Evolutionary conservation across 2,888 invertebrate species (phyloP), one percentile per base, ranked within the genome.

Genomic region (Heliconius hortense): DNA sequence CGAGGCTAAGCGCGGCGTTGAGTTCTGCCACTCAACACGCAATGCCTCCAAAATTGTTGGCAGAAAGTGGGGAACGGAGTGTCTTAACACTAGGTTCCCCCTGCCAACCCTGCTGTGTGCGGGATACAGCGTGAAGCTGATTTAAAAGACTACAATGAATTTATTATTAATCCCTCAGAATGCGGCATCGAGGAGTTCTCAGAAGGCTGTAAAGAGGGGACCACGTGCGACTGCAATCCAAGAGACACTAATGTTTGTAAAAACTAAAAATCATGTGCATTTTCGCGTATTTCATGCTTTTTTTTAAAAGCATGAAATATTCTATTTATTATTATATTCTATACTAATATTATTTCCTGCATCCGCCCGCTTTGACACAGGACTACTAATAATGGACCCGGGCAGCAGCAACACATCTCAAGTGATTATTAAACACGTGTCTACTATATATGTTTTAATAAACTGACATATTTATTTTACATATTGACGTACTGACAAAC

Each of bases 321-420:
- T 31, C 5, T 28, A n/a, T 2, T 4, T 24, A 13, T 60, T 15
- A 24, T n/a, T 13, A 60, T 60, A 28, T 28, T 60, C 26, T 26
- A 62, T 62, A 15, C 7, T 39, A n/a, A 56, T 59, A 13, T 26
- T 59, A 56, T 59, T 67, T 73, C 68, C n/a, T n/a, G n/a, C n/a
- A n/a, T n/a, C 89, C 96, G 96, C 95, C 28, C 94, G 95, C 76
- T 96, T 95, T 82, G 95, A 95, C 85, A 95, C 95, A 81, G 95
- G 91, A 82, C 88, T 95, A 80, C 94, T 95, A 82, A 87, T 95
- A 75, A 85, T 92, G 80, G 94, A 95, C 82, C 90, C 94, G 83
- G 87, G 90, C 7, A 90, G 88, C 79, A 81, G 86, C 43, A 89
- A 92, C 86, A 88, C 92, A 88, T 90, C 31, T 31, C 31, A 31